Conservation (phyloP, 2,888 invertebrate species). For the Palloptera scutellata region DNA sequence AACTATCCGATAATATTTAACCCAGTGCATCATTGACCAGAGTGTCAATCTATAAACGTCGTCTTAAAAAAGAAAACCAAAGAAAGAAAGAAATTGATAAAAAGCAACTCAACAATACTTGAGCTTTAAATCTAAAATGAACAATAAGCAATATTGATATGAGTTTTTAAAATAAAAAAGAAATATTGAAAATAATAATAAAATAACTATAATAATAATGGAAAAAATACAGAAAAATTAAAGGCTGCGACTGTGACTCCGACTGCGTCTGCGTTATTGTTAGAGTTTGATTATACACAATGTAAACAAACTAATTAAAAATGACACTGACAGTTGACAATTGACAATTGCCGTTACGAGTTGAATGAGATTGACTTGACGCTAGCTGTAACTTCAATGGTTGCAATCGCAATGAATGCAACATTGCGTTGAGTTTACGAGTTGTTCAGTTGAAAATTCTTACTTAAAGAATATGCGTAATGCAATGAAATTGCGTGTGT, state of each 20-base stretch:
- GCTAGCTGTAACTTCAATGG: neutral
- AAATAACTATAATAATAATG: neutral
- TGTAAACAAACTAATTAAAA: constrained; percentile 46
- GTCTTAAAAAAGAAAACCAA: no score
- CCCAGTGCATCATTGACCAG: constrained; percentile 25
- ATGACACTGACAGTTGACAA: constrained; percentile 42
- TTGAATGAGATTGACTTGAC: neutral
- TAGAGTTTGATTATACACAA: constrained; percentile 19
- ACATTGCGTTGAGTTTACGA: no score
- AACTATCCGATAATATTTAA: constrained; percentile 14
- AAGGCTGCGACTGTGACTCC: neutral
- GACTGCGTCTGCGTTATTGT: neutral
- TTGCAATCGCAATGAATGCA: neutral
- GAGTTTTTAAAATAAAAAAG: neutral
- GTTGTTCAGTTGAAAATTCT: no score
- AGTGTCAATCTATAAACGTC: neutral
- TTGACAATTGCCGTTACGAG: constrained; percentile 28
- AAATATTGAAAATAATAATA: neutral
- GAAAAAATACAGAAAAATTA: neutral
- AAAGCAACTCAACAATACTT: neutral
- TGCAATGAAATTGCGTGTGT: neutral
- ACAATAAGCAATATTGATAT: neutral
- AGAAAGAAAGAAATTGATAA: neutral
- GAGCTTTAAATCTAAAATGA: neutral
- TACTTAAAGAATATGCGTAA: neutral